These are phyloP conservation scores for Harpagifer antarcticus DNA, from an alignment of 2,797 vertebrate species.

Conservation along the genomic window DNA sequence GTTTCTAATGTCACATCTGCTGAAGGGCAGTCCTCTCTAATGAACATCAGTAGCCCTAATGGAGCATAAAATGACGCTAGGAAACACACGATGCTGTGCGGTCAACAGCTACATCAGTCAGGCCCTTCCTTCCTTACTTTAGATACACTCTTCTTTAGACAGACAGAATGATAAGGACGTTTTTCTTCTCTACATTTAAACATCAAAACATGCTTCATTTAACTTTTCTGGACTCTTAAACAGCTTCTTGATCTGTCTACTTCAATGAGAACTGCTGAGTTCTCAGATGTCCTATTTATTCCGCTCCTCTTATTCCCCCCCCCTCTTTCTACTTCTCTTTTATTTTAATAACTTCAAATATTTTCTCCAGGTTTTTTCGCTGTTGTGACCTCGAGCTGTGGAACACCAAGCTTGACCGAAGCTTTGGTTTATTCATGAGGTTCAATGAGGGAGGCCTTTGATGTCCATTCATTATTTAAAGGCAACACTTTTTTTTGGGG, in stretches of 20 bases:
- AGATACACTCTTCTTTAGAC: conserved; percentile 32
- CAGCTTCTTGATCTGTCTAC: conserved; percentile 29
- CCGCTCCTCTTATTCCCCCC: conserved; percentile 9
- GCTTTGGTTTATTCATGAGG: conserved; percentile 81
- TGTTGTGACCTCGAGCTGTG: conserved; percentile 59
- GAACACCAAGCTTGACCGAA: conserved; percentile 68
- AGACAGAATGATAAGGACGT: conserved; percentile 4
- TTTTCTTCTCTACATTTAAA: conserved; percentile 34
- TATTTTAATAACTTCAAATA: conserved; percentile 62
- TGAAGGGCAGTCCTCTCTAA: conserved; percentile 79
- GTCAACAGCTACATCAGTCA: conserved; percentile 73
- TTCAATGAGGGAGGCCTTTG: conserved; percentile 79
- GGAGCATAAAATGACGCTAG: conserved; percentile 79
- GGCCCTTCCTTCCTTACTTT: conserved; percentile 38
- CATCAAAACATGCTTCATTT: conserved; percentile 40
- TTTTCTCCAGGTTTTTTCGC: conserved; percentile 48
- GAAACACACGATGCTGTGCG: conserved; percentile 75
- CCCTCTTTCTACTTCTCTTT: conserved; percentile 37
- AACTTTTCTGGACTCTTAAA: conserved; percentile 44
- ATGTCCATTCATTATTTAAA: conserved; percentile 80
- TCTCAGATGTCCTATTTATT: conserved; percentile 50
- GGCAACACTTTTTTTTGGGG: conserved; percentile 54
- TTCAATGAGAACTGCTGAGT: conserved; percentile 25
- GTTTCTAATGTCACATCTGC: conserved; percentile 73
- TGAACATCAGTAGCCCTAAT: conserved; percentile 79